Percentiles rank a stretch among this genome's conserved stretches.
Conservation (phyloP, 1,140 invertebrate genomes). For the Micrasema minimum region DNA sequence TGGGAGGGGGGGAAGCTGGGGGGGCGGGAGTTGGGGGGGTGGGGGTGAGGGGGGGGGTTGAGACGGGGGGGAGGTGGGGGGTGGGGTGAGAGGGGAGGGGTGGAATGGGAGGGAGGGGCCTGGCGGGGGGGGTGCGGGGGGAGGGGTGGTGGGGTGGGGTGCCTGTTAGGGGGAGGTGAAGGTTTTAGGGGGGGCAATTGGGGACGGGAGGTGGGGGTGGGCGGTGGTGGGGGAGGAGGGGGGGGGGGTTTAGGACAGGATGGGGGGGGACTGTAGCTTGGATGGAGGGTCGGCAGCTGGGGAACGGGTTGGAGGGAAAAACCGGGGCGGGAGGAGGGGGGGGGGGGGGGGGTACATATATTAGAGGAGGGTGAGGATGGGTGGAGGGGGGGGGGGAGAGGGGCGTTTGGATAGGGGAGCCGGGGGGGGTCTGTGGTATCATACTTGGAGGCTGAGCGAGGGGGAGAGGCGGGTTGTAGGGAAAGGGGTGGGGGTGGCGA, state of each 20-base stretch:
- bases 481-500: no score
- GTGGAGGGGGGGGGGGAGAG: no score
- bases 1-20: not conserved
- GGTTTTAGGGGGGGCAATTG: not conserved
- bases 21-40: not conserved
- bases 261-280: not conserved
- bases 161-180: not conserved
- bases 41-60: not conserved
- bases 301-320: not conserved
- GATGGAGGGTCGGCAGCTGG: not conserved
- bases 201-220: not conserved
- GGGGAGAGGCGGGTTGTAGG: no score
- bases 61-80: not conserved
- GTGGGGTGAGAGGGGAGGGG: not conserved
- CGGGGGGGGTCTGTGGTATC: no score
- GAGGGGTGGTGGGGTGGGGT: not conserved
- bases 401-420: no score
- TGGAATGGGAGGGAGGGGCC: not conserved
- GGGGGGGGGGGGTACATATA: not conserved
- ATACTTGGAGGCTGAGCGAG: no score
- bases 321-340: not conserved
- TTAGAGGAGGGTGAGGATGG: no score
- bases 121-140: not conserved
- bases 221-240: not conserved
- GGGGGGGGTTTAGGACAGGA: not conserved